Evolutionary conservation across 2,113 vertebrate species (phyloP), one percentile per base, ranked within the genome.

Genomic region (Petrocephalus microphthalmus): DNA sequence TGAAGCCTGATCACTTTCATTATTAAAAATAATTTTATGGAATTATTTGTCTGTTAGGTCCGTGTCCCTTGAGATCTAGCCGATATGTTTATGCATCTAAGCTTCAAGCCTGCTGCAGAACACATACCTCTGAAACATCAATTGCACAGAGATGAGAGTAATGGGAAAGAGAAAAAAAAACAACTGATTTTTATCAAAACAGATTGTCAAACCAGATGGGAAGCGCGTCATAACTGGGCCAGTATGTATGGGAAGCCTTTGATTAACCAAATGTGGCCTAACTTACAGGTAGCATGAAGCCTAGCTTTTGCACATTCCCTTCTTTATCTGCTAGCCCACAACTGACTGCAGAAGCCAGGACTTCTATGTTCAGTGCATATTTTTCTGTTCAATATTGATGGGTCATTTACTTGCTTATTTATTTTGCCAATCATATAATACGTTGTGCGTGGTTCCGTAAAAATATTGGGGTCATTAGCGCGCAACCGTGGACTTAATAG

Each of bases 171-270:
- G 84, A 90, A 90, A 1, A 42, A 42, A 91, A 92, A 91, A 91
- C 91, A 94, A 95, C 90, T 90, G 93, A 95, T 94, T 95, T 94
- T 92, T 92, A 95, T 95, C 94, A 94, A 95, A 95, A 94, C 94
- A 94, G 95, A 95, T 94, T 95, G 95, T 94, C 92, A 94, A 95
- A 94, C 92, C 94, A 95, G 94, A 95, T 95, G 94, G 95, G 93
- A 92, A 93, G 93, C 91, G 67, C 91, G 92, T 86, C 54, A 92
- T 92, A 94, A 94, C 90, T 94, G 94, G 93, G 93, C 89, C 93
- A 94, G 91, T 90, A 90, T 90, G 84, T 87, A 88, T 89, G 89
- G 90, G 89, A 86, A 90, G 88, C 90, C 90, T 93, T 86, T 93
- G 93, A 94, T 92, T 94, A 93, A 91, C 87, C 88, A 92, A 93